Evolutionary conservation across 2,888 invertebrate species (phyloP).

Genomic region (Rhopalosiphum nymphaeae): DNA sequence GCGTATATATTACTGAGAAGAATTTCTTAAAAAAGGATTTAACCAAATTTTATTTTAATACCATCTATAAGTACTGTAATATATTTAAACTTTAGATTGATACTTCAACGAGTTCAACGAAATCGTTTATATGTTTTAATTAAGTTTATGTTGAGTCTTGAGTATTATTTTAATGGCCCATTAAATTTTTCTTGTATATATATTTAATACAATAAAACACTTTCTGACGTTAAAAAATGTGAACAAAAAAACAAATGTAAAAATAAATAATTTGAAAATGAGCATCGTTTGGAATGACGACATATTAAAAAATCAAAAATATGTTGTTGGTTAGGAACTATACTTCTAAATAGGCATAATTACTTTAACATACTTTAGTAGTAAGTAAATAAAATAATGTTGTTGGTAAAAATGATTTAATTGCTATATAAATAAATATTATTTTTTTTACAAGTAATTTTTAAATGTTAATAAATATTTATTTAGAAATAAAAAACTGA

Average conservation of each 20-base stretch:
- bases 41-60: background rate
- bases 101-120: background rate
- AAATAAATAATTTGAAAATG: background rate
- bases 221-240: background rate
- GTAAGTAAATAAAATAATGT: background rate
- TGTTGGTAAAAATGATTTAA: background rate
- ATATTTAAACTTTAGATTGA: background rate
- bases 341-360: background rate
- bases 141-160: background rate
- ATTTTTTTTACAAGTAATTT: background rate
- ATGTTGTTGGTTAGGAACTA: background rate
- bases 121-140: background rate
- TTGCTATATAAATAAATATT: background rate
- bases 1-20: background rate
- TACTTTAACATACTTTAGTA: background rate
- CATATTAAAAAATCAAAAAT: background rate
- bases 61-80: background rate
- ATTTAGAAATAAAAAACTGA: background rate
- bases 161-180: conserved; percentile 1
- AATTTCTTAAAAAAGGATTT: background rate
- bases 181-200: background rate
- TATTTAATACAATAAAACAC: background rate
- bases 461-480: background rate
- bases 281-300: background rate
- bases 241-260: background rate